Evolutionary conservation across 64 coral and sea anemone species (phyloP).

Genomic region (Pocillopora verrucosa): DNA sequence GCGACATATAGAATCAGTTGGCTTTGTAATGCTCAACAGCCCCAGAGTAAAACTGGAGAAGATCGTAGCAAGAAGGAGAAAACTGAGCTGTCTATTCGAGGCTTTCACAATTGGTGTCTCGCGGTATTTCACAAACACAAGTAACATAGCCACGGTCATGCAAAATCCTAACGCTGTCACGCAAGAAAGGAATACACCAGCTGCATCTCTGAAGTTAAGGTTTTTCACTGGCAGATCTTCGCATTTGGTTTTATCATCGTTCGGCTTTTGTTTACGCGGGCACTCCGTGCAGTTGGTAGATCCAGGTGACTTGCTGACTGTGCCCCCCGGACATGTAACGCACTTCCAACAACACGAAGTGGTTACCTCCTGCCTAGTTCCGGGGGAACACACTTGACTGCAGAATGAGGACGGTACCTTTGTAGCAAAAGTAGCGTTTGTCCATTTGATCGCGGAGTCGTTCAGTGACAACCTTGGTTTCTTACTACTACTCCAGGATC

Average conservation of each 20-base stretch:
- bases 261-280: constrained; percentile 6
- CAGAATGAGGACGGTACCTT: constrained; percentile 19
- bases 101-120: constrained; percentile 30
- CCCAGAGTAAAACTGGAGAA: neutral
- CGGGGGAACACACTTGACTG: neutral
- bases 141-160: neutral
- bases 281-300: constrained; percentile 28
- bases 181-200: neutral
- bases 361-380: neutral
- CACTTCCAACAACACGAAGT: constrained; percentile 42
- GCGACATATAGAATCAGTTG: constrained; percentile 1
- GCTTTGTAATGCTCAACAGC: neutral
- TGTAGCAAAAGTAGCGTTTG: neutral
- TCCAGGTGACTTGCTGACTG: constrained; percentile 13
- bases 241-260: constrained; percentile 7
- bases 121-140: constrained; percentile 21
- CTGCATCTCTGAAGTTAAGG: neutral
- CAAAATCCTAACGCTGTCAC: constrained; percentile 5
- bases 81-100: constrained; percentile 15
- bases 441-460: constrained; percentile 25
- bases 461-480: neutral
- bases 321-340: constrained; percentile 24
- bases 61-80: neutral
- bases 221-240: constrained; percentile 8
- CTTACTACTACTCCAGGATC: constrained; percentile 5